Base-by-base conservation (phyloP, 1,140 invertebrate genomes). In the Aporrectodea caliginosa region DNA sequence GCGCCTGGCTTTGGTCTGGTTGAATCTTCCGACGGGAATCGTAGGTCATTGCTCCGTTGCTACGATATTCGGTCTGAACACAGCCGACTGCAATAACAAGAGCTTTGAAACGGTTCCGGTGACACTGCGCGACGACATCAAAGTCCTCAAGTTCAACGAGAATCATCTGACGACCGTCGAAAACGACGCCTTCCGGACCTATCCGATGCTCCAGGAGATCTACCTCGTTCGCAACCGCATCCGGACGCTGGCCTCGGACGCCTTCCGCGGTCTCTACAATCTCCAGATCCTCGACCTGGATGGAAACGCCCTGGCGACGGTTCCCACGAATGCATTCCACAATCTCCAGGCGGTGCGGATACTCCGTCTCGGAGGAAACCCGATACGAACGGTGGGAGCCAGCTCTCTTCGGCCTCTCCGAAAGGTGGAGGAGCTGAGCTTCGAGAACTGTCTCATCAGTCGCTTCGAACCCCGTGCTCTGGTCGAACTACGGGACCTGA, bases 51-150 rank as follows among this genome's bases (percentile, higher is more conserved):
- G 75, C n/a, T 58, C 34, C 22, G 75, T 76, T 0, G 33, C 75
- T 0, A 76, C 75, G 35, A 76, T 76, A 16, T 58, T 16, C 34
- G 43, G 43, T 27, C 33, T 76, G 33, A 68, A 35, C 34, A 68
- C 75, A 22, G 75, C 75, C 16, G 43, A 76, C 35, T 76, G 75
- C 75, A 76, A 43, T 35, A 76, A 43, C 75, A 76, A 35, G 43
- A 58, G 29, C 35, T 35, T 76, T 16, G 29, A 68, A 43, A 2
- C 75, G 16, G 75, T 76, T 32, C 75, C 75, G 16, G 35, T 35
- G n/a, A 76, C 75, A 14, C 75, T 76, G 1, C 33, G 75, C 29
- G 75, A 76, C 43, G 75, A 76, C 29, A 22, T 76, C 27, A 76
- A 76, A 27, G 43, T 76, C 29, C 43, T 76, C 43, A 68, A 76